Conservation (phyloP, 2,797 vertebrate species). For the Notolabrus celidotus region DNA sequence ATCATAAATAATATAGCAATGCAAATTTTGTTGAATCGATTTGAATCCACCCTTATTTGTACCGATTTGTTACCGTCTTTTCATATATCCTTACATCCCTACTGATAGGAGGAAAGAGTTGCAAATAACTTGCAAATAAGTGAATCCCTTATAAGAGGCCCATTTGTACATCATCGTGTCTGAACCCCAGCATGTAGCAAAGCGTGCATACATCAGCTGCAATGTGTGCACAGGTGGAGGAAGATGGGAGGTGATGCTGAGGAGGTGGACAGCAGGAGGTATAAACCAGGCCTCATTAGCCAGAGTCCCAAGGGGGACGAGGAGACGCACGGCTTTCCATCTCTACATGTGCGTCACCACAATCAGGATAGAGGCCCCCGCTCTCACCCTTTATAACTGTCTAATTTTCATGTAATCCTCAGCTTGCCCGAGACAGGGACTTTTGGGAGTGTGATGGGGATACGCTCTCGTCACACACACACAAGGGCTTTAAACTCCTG, state of each 20-base stretch:
- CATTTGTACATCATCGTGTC: not conserved
- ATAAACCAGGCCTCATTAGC: constrained; percentile 73
- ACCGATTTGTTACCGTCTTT: too few relatives aligned
- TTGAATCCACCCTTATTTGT: too few relatives aligned
- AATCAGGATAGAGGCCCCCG: constrained; percentile 53
- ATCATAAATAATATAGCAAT: too few relatives aligned
- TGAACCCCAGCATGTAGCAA: too few relatives aligned
- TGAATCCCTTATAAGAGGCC: not conserved
- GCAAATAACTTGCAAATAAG: not conserved
- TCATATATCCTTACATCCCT: too few relatives aligned
- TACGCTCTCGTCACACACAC: constrained; percentile 13
- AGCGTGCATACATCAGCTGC: constrained; percentile 64
- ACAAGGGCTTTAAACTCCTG: constrained; percentile 27
- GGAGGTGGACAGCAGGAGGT: constrained; percentile 72
- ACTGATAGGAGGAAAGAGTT: not conserved
- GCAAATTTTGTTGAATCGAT: too few relatives aligned
- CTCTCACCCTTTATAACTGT: constrained; percentile 47
- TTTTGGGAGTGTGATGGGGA: constrained; percentile 14
- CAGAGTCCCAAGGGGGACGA: constrained; percentile 48
- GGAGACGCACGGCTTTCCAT: constrained; percentile 49
- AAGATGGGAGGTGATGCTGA: constrained; percentile 26
- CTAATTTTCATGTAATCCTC: constrained; percentile 55
- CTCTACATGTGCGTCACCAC: constrained; percentile 61
- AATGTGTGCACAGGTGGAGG: constrained; percentile 57
- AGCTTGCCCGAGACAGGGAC: constrained; percentile 15